Percentiles rank a stretch among this genome's conserved stretches.
Evolutionary conservation across 2,888 invertebrate genomes (phyloP).

Genomic region (Pammene aurita): DNA sequence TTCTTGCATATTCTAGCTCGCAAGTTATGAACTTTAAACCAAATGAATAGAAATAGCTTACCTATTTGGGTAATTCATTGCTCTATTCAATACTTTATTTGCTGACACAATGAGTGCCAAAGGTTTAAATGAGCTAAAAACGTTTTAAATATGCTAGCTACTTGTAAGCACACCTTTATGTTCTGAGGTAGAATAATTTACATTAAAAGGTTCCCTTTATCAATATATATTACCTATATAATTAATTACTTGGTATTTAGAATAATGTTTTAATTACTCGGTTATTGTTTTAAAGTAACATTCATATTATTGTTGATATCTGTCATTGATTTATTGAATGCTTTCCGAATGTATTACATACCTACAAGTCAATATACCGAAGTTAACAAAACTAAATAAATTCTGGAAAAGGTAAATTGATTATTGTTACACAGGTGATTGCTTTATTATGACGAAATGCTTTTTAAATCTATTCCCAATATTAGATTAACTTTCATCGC

Average conservation of each 20-base stretch:
- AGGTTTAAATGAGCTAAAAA: slow-evolving; percentile 24
- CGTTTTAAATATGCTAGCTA: slow-evolving; percentile 1
- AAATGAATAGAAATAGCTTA: slow-evolving; percentile 28
- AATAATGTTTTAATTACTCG: no score
- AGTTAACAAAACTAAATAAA: no score
- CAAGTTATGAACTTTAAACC: slow-evolving; percentile 18
- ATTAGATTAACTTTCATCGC: slow-evolving; percentile 75
- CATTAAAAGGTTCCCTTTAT: not conserved
- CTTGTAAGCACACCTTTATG: not conserved
- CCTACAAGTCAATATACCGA: no score
- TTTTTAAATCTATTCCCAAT: slow-evolving; percentile 65
- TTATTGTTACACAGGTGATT: not conserved
- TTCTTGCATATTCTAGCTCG: slow-evolving; percentile 6
- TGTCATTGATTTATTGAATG: no score
- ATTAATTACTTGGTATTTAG: no score
- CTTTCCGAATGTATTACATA: no score
- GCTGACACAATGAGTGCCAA: slow-evolving; percentile 19
- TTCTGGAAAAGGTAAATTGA: not conserved
- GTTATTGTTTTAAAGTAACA: no score
- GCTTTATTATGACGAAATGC: slow-evolving; percentile 15
- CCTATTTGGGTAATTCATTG: slow-evolving; percentile 31
- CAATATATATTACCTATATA: not conserved
- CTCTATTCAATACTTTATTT: slow-evolving; percentile 23
- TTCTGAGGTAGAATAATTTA: not conserved
- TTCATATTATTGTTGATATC: no score